Base-by-base conservation (phyloP, 2,888 invertebrate species). In the Pollenia labialis region DNA sequence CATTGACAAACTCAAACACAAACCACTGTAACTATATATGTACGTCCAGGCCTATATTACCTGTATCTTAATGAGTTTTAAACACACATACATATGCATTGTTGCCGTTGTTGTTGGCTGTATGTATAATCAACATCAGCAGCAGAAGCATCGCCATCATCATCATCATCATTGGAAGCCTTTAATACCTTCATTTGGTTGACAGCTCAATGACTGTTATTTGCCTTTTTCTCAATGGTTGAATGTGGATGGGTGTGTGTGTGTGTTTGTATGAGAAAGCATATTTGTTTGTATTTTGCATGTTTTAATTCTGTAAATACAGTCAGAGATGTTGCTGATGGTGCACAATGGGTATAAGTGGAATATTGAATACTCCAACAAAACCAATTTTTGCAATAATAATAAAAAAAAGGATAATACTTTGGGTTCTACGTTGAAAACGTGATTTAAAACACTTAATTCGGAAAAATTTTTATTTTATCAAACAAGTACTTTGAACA, bases 31-130 rank as follows among this genome's bases (percentile, higher is more conserved):
- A 72, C 64, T 74, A 66, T 72, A 10, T 46, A 40, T 42, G 48
- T 42, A 40, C 50, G 48, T 42, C n/a, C 56, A 81, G 81, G 72
- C 81, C 72, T 81, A 74, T 79, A 16, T 23, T 32, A 32, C 32
- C 32, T 32, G 42, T 10, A 52, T 40, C 23, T 44, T 44, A 18
- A 71, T 71, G 42, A 56, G 18, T 56, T 44, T 56, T n/a, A 12
- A 10, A 52, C 11, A 16, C 40, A 23, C 3, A 16, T 23, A 23
- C 23, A 23, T 56, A 4, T 12, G 23, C 14, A 4, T 23, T 23
- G 10, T 54, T 54, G 32, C 6, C 32, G 54, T 62, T 40, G 1
- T 42, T 32, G 62, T 64, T 75, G 62, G 62, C 44, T 48, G 23
- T 23, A 23, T 23, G 23, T 23, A 23, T 23, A 7, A n/a, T 52